Base-by-base conservation (phyloP, 2,113 vertebrate species). In the Neopipo cinnamomea region DNA sequence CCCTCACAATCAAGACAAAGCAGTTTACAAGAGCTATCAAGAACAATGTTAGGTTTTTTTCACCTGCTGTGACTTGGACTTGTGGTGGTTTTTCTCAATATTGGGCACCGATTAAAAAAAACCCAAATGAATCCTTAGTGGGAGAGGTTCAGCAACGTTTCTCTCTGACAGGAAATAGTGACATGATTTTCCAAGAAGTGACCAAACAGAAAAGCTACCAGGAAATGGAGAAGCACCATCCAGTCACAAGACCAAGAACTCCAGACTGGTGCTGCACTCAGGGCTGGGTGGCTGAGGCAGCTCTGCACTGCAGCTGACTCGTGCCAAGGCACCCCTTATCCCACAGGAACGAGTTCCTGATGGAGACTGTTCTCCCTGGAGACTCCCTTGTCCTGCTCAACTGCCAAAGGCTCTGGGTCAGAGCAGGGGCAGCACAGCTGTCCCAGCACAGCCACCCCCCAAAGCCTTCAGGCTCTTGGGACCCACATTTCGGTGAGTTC, bases 391-490 rank as follows among this genome's bases (percentile, higher is more conserved):
- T 37, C 39, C 41, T 12, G 1, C 27, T 20, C 23, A 18, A 8
- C 31, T 5, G 27, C n/a, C 65, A 22, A 37, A 14, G 12, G 10
- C 79, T 12, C 1, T 11, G 12, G 17, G 11, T 14, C 14, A 5
- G 73, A 41, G 46, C 2, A 3, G 41, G 15, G 44, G 44, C 0
- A 0, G 44, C 24, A 33, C 2, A 2, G 58, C 58, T 2, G 3
- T 42, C 66, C 49, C 72, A 37, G 47, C 7, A 6, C 6, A 14
- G 61, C 30, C 41, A 50, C 30, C 58, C 39, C 35, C 15, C 65
- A 61, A 41, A 76, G 37, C 52, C 78, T 65, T 55, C 55, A 30
- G 5, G 14, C 50, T 37, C 47, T 61, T 5, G 3, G 19, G 13
- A 49, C 1, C 56, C 23, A 10, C 25, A n/a, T 5, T 14, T 70